Conservation (phyloP, 37 sponge, comb jelly and placozoan species). For the Ianthella basta region DNA sequence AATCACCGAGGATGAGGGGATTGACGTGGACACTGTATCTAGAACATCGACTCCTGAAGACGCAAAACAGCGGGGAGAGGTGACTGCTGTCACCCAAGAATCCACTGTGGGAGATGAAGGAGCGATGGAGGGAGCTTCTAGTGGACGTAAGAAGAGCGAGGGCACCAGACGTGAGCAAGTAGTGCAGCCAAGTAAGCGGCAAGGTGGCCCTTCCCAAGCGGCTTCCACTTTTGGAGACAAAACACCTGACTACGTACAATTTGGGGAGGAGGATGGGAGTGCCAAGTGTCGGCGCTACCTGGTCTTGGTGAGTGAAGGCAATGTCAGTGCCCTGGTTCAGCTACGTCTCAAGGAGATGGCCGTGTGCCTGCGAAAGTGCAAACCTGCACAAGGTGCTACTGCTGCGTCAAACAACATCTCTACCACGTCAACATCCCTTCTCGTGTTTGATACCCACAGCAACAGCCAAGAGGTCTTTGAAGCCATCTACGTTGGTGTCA, state of each 20-base stretch:
- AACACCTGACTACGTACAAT: too few species aligned
- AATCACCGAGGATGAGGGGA: conserved; percentile 20
- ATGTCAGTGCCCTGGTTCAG: conserved; percentile 11
- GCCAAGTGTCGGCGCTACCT: too few species aligned
- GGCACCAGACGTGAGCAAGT: too few species aligned
- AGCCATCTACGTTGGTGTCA: conserved; percentile 19
- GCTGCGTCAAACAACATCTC: not conserved
- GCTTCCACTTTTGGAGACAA: too few species aligned
- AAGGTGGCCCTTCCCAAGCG: too few species aligned
- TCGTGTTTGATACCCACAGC: conserved; percentile 34
- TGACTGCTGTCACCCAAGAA: not conserved
- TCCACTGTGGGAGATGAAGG: not conserved
- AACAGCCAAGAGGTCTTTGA: conserved; percentile 23
- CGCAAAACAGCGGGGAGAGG: not conserved
- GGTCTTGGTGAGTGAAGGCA: not conserved
- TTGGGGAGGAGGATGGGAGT: too few species aligned
- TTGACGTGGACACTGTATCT: conserved; percentile 15
- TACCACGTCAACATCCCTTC: not conserved
- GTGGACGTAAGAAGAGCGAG: too few species aligned
- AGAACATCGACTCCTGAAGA: conserved; percentile 19
- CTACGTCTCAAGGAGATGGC: not conserved
- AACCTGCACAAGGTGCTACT: too few species aligned
- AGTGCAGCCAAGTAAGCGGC: too few species aligned
- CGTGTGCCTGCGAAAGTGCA: not conserved
- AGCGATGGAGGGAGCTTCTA: not conserved